Base-by-base conservation (phyloP, 2,888 invertebrate species). In the Papilio demoleus region DNA sequence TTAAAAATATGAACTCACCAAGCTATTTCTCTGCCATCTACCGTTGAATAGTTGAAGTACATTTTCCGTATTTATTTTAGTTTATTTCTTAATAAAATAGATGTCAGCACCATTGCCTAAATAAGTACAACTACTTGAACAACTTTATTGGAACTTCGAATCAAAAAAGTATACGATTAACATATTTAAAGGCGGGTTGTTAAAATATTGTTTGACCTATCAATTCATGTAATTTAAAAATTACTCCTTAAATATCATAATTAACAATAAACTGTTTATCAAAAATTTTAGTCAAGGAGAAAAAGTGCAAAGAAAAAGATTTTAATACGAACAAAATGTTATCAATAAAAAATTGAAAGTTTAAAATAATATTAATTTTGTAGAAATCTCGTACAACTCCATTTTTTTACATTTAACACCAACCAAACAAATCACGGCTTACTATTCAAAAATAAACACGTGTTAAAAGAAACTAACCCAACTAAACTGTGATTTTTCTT, bases 31-130 rank as follows among this genome's bases (percentile, higher is more conserved):
- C 3, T 50, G 40, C 47, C 40, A 65, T 65, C 73, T 72, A 69
- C 50, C 53, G 71, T 62, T 53, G 45, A 72, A 68, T 72, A 72
- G 70, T 6, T 53, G 1, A 50, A 65, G n/a, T 17, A 42, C 9
- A 53, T 53, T 24, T 53, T 11, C 24, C 14, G 4, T 24, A 22
- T 45, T 31, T 36, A n/a, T 4, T 14, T 42, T 61, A 40, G 0
- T n/a, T 38, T 12, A 17, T 12, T 19, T n/a, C 12, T 31, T 11
- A 8, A n/a, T 4, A 31, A 11, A 47, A 58, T 34, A 68, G 68
- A 59, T 64, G 68, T 64, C 63, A 68, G 31, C 19, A 68, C 64
- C 27, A n/a, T n/a, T n/a, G n/a, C n/a, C n/a, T n/a, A n/a, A n/a
- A n/a, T n/a, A n/a, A n/a, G n/a, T n/a, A n/a, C n/a, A n/a, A n/a